These are phyloP conservation scores for Cephus sareptanus DNA, from an alignment of 2,888 invertebrate species.

Conservation along the genomic window DNA sequence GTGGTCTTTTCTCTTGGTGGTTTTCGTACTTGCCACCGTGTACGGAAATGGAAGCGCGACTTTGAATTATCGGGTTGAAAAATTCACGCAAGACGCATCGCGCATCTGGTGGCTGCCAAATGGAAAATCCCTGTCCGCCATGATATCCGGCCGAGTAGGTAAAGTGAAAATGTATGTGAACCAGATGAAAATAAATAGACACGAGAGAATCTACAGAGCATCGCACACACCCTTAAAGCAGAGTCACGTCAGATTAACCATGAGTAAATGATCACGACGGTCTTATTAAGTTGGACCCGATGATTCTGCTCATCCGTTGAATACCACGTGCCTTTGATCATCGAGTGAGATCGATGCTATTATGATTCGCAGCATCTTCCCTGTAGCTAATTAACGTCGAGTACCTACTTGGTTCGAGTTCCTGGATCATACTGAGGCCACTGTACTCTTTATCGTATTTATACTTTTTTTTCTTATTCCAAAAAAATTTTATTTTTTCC, in stretches of 20 bases:
- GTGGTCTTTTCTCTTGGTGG: slow-evolving; percentile 12
- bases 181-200: slow-evolving; percentile 31
- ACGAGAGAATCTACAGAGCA: slow-evolving; percentile 10
- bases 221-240: not conserved
- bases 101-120: slow-evolving; percentile 38
- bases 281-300: not conserved
- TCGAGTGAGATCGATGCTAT: not conserved
- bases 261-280: not conserved
- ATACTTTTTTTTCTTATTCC: not conserved
- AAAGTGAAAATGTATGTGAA: slow-evolving; percentile 37
- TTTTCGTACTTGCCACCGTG: slow-evolving; percentile 10
- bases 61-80: slow-evolving; percentile 50
- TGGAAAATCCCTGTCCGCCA: slow-evolving; percentile 50
- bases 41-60: slow-evolving; percentile 26
- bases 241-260: not conserved
- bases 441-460: not conserved
- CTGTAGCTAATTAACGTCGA: not conserved
- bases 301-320: not conserved
- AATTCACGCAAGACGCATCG: slow-evolving; percentile 39
- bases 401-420: not conserved
- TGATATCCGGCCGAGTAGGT: slow-evolving; percentile 6
- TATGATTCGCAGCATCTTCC: not conserved
- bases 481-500: not conserved
- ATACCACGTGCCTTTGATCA: not conserved
- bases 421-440: not conserved